Conservation (phyloP, 2,797 vertebrate species). For the Heterohyrax brucei region DNA sequence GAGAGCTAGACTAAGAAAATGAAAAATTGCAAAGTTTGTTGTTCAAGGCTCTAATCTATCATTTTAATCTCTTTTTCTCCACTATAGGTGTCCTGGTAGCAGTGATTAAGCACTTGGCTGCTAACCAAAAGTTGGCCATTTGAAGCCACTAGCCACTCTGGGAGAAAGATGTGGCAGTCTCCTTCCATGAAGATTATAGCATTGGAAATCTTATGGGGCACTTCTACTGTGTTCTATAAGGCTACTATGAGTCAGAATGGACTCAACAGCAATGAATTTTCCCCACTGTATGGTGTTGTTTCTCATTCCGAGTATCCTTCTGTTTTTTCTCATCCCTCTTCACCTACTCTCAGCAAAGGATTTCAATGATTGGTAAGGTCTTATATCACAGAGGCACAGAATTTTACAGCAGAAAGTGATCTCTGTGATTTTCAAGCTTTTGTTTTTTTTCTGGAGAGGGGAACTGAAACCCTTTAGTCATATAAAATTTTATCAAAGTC, state of each 20-base stretch:
- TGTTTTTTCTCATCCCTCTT: slow-evolving; percentile 40
- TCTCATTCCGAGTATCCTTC: background rate
- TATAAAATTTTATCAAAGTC: slow-evolving; percentile 35
- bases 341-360: slow-evolving; percentile 36
- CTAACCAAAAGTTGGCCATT: background rate
- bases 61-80: slow-evolving; percentile 10
- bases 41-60: background rate
- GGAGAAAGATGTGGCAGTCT: no score
- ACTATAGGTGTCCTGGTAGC: background rate
- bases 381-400: slow-evolving; percentile 22
- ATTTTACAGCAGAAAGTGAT: slow-evolving; percentile 47
- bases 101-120: background rate
- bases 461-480: slow-evolving; percentile 51
- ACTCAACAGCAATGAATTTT: background rate
- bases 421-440: slow-evolving; percentile 31
- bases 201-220: no score
- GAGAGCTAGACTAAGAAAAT: slow-evolving; percentile 28
- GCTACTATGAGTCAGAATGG: background rate
- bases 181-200: no score
- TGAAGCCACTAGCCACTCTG: no score
- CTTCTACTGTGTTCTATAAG: background rate
- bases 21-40: slow-evolving; percentile 30
- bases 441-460: slow-evolving; percentile 28
- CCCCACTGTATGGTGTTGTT: background rate
- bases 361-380: slow-evolving; percentile 53